These are phyloP conservation scores for Epizoanthus scotinus DNA, from an alignment of 92 coral and sea anemone species.

Conservation along the genomic window DNA sequence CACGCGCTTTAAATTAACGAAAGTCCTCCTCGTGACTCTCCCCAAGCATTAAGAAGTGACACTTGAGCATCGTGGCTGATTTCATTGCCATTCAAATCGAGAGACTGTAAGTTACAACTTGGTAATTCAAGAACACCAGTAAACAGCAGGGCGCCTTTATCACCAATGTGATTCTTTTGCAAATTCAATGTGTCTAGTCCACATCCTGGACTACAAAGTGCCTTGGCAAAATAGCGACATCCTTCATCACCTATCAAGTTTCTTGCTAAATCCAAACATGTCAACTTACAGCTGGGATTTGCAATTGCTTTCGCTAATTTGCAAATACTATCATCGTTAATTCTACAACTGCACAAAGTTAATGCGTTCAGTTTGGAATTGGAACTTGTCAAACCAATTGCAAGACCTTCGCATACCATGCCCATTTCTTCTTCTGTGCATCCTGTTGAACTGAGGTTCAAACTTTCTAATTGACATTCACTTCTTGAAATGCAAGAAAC, in stretches of 20 bases:
- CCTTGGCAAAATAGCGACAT: constrained; percentile 10
- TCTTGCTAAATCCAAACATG: not conserved
- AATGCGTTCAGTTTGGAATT: constrained; percentile 6
- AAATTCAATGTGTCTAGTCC: not conserved
- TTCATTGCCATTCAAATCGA: constrained; percentile 11
- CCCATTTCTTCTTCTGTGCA: constrained; percentile 8
- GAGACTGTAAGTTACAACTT: not conserved
- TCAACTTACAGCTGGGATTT: constrained; percentile 15
- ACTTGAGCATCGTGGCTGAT: not conserved
- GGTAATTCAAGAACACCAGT: constrained; percentile 10
- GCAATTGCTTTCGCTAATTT: constrained; percentile 3
- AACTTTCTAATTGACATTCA: constrained; percentile 7
- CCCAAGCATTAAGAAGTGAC: constrained; percentile 23
- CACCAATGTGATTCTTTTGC: constrained; percentile 10
- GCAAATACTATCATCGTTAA: constrained; percentile 16
- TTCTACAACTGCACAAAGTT: not conserved
- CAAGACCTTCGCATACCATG: not conserved
- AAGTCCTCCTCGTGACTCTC: constrained; percentile 6
- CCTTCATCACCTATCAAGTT: constrained; percentile 33
- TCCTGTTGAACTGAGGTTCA: constrained; percentile 19
- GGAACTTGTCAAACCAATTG: not conserved
- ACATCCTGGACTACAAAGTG: constrained; percentile 19
- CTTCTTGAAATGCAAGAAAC: constrained; percentile 9
- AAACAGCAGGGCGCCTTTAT: constrained; percentile 12
- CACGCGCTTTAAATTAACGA: constrained; percentile 4